Conservation (phyloP, 2,113 vertebrate species). For the Mystacornis crossleyi region DNA sequence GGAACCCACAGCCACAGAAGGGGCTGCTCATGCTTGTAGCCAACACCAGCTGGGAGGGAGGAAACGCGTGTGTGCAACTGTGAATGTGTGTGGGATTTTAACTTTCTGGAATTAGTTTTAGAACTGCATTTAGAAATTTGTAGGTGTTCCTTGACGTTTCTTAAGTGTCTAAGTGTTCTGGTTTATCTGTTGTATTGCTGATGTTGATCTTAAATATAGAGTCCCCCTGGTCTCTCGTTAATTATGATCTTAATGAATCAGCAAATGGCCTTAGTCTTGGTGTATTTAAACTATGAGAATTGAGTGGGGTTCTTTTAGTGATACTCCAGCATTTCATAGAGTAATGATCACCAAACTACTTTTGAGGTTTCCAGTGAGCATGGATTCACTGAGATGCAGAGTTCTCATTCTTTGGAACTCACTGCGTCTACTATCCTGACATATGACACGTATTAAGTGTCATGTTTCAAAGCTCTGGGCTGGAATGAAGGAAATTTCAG, state of each 20-base stretch:
- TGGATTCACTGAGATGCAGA: not conserved
- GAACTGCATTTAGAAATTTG: not conserved
- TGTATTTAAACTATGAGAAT: not conserved
- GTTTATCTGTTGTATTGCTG: not conserved
- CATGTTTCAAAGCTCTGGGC: not conserved
- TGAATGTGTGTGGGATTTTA: not conserved
- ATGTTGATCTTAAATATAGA: not conserved
- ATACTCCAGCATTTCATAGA: not conserved
- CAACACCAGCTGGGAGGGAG: not conserved
- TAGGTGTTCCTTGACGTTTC: not conserved
- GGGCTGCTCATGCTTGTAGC: not conserved
- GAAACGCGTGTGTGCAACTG: rapidly evolving
- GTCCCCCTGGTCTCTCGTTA: not conserved
- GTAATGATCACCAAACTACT: not conserved
- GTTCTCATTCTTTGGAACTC: not conserved
- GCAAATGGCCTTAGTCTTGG: not conserved
- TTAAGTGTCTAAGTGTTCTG: not conserved
- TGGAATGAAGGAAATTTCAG: not conserved
- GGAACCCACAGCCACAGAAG: not conserved
- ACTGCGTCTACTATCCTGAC: not conserved
- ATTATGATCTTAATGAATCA: not conserved
- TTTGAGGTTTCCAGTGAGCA: not conserved
- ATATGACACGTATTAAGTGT: not conserved
- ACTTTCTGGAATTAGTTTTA: not conserved
- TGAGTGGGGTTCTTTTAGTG: not conserved